phyloP scores from a whole-genome alignment of 1,140 invertebrate species.

The Zaprionus kolodkinae region DNA sequence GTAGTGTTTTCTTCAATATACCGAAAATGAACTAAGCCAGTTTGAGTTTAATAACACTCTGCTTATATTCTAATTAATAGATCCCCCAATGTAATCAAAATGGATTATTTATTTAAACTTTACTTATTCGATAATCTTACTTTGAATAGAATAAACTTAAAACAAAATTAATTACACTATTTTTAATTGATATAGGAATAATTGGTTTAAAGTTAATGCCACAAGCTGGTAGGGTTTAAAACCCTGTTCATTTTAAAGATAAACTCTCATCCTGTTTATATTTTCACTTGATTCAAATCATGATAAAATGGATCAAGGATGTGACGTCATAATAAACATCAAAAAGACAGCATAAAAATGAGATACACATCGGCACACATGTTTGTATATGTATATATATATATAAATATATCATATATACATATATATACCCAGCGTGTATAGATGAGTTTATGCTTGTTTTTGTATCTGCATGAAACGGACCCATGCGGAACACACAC shows the following conservation, averaged over 20 bases:
- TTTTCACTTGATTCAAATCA: constrained; percentile 22
- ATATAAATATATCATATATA: constrained; percentile 3
- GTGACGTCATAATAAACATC: constrained; percentile 41
- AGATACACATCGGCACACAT: constrained; percentile 16
- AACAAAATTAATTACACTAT: too few relatives aligned
- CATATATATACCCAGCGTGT: not conserved
- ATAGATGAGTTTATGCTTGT: constrained; percentile 6
- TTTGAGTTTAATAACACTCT: too few relatives aligned
- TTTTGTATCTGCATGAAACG: constrained; percentile 2
- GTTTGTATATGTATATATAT: constrained; percentile 5
- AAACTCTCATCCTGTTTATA: constrained; percentile 6
- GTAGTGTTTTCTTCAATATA: too few relatives aligned
- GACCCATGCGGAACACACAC: constrained; percentile 30
- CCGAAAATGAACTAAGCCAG: too few relatives aligned
- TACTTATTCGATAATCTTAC: too few relatives aligned
- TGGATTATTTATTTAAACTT: too few relatives aligned
- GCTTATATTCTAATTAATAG: too few relatives aligned
- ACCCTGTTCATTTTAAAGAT: not conserved
- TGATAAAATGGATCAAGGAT: constrained; percentile 39
- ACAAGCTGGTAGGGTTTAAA: not conserved
- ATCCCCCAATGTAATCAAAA: too few relatives aligned
- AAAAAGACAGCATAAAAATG: constrained; percentile 34
- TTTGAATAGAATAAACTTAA: too few relatives aligned
- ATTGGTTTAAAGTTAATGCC: too few relatives aligned
- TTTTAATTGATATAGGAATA: not conserved